Evolutionary conservation across 2,888 invertebrate species (phyloP), one percentile per base, ranked within the genome.

Genomic region (Chromoteleia sp.): DNA sequence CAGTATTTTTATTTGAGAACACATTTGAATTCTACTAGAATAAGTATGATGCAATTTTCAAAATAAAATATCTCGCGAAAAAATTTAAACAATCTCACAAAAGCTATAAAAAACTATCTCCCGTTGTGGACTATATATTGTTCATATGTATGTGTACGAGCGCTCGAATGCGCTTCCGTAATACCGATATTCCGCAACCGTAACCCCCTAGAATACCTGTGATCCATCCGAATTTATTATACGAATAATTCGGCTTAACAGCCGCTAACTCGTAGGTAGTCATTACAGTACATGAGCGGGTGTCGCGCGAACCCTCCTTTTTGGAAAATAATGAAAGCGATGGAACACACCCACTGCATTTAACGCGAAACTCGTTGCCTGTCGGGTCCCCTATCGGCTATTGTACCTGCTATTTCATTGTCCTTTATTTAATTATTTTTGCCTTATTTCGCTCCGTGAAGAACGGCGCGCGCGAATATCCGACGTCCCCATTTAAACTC

Each of bases 321-420:
- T 85, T 41, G 86, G 87, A 88, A 90, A 90, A 90, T 90, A 90
- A 90, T 90, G 88, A 90, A 90, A 91, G 90, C 91, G 91, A 91
- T 89, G 88, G 90, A 90, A 91, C 91, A 90, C 91, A 91, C 91
- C 91, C 91, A 91, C 88, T 91, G 88, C 90, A 91, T 91, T 91
- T 91, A 89, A 87, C 84, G 82, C 81, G 75, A 82, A 76, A 83
- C 84, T 81, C 79, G 75, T 83, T 83, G 82, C 65, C 52, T 29
- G 21, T 81, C 41, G 78, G 19, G 73, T 70, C 68, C 84, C 84
- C 86, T 84, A 85, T 86, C 78, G 87, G 86, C 87, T 87, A 89
- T 90, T 88, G 89, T 89, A 87, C 89, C 88, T 88, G 89, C 87
- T 87, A 88, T 71, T 84, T 83, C 75, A 84, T 84, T 84, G 82